Percentiles rank a stretch among this genome's conserved stretches.
phyloP scores from a whole-genome alignment of 2,888 invertebrate species.

The Diaperis boleti region DNA sequence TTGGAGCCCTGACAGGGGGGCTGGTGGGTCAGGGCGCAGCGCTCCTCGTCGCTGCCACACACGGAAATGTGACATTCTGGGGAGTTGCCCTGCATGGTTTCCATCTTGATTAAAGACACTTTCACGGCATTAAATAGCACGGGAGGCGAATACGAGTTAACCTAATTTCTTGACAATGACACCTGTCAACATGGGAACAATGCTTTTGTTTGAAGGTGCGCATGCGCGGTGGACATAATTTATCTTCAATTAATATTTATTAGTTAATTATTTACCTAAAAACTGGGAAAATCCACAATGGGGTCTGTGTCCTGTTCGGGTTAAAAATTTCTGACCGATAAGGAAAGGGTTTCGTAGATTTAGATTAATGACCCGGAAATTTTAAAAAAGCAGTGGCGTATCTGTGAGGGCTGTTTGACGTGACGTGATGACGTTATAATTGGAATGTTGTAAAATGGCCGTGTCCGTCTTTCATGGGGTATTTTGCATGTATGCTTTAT shows the following conservation, averaged over 20 bases:
- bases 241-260: neutral
- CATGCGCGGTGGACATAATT: neutral
- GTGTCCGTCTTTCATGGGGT: too few relatives aligned
- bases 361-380: neutral
- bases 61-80: constrained; percentile 41
- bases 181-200: constrained; percentile 7
- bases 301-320: neutral
- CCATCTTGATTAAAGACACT: constrained; percentile 23
- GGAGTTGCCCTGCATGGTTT: constrained; percentile 46
- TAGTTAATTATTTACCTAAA: neutral
- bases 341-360: neutral
- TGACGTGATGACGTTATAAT: too few relatives aligned
- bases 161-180: constrained; percentile 21
- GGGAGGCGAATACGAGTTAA: neutral
- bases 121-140: constrained; percentile 14
- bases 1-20: constrained; percentile 55
- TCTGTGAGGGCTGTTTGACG: too few relatives aligned
- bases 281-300: neutral
- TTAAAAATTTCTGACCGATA: neutral
- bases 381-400: too few relatives aligned
- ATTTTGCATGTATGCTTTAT: too few relatives aligned
- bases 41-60: constrained; percentile 51
- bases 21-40: constrained; percentile 51
- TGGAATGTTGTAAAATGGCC: too few relatives aligned
- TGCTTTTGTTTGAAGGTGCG: neutral